phyloP scores from a whole-genome alignment of 2,888 invertebrate genomes.

The Tetrapedia diversipes region DNA sequence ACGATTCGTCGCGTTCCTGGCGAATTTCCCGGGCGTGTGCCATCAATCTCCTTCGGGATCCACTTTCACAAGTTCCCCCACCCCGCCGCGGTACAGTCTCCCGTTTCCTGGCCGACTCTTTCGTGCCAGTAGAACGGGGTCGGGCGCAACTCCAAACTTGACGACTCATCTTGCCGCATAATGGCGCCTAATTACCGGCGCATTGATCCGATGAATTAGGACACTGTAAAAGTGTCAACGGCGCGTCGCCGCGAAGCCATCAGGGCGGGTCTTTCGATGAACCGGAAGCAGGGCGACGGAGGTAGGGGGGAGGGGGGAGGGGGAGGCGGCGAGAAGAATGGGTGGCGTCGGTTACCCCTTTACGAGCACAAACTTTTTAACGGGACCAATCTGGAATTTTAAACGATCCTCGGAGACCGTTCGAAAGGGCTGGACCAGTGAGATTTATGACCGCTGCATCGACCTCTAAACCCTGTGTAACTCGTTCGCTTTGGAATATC shows the following conservation, averaged over 20 bases:
- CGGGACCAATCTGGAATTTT: slow-evolving; percentile 61
- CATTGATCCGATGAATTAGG: slow-evolving; percentile 60
- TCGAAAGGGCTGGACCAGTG: not conserved
- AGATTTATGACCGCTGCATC: slow-evolving; percentile 43
- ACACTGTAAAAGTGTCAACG: slow-evolving; percentile 61
- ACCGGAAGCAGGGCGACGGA: not conserved
- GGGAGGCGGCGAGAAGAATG: slow-evolving; percentile 13
- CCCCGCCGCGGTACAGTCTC: slow-evolving; percentile 17
- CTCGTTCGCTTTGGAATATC: slow-evolving; percentile 3
- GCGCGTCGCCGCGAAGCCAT: slow-evolving; percentile 26
- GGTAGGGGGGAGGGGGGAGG: not conserved
- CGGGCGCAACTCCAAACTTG: slow-evolving; percentile 43
- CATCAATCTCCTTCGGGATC: slow-evolving; percentile 38
- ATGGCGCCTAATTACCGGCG: slow-evolving; percentile 54
- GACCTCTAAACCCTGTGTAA: slow-evolving; percentile 12
- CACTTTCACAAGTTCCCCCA: slow-evolving; percentile 37
- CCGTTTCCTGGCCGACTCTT: slow-evolving; percentile 33
- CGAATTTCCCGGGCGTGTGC: slow-evolving; percentile 23
- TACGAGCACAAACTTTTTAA: slow-evolving; percentile 65
- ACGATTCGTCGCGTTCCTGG: slow-evolving; percentile 11
- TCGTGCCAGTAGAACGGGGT: slow-evolving; percentile 21
- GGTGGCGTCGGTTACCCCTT: slow-evolving; percentile 24
- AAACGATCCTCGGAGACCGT: slow-evolving; percentile 39
- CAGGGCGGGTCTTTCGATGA: not conserved
- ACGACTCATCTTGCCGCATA: slow-evolving; percentile 52